Evolutionary conservation across 2,797 vertebrate species (phyloP).

Genomic region (Gila robusta): DNA sequence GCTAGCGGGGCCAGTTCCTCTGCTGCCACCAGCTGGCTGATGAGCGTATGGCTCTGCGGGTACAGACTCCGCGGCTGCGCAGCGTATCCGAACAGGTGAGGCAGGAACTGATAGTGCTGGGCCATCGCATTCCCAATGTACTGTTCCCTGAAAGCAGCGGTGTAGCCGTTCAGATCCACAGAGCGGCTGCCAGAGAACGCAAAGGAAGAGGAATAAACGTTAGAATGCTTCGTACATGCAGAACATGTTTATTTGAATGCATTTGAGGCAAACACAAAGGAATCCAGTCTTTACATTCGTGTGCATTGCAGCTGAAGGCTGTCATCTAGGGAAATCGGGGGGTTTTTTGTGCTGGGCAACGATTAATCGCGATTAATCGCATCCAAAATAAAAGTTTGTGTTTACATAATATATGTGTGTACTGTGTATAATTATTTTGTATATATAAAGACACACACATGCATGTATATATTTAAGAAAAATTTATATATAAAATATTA

Average conservation of each 20-base stretch:
- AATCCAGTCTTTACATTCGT: neutral
- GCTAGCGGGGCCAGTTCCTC: slow-evolving; percentile 92
- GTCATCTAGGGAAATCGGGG: neutral
- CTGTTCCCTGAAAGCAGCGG: slow-evolving; percentile 93
- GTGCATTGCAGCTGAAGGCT: neutral
- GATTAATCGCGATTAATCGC: no score
- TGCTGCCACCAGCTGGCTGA: slow-evolving; percentile 92
- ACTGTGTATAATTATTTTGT: no score
- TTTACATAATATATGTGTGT: no score
- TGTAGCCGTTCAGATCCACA: slow-evolving; percentile 92
- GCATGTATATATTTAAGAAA: no score
- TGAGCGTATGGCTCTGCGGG: slow-evolving; percentile 92
- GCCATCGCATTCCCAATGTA: slow-evolving; percentile 92
- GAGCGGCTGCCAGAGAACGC: slow-evolving; percentile 84
- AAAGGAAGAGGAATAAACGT: neutral
- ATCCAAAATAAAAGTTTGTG: no score
- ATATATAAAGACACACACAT: no score
- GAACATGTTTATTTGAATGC: neutral
- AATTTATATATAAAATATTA: no score
- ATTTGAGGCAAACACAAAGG: neutral
- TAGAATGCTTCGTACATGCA: neutral
- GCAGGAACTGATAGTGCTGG: slow-evolving; percentile 93
- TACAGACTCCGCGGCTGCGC: slow-evolving; percentile 89
- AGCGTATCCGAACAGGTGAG: slow-evolving; percentile 93
- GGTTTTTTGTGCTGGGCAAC: no score